Conservation (phyloP, 2,888 invertebrate genomes). For the Hemistola chrysoprasaria region DNA sequence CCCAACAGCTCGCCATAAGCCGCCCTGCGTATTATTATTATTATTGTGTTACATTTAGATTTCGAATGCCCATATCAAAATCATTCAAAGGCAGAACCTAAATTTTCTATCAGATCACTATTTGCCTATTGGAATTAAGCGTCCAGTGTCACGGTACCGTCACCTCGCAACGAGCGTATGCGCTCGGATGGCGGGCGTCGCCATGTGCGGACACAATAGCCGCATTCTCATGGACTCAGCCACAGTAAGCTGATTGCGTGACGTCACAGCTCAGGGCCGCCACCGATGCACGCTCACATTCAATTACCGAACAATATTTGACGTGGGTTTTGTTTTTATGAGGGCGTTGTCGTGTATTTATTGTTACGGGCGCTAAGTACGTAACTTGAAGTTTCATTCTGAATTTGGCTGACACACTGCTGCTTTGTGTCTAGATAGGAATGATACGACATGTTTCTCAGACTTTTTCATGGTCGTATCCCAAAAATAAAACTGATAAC, state of each 20-base stretch:
- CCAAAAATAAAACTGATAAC: no score
- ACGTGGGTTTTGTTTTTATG: slow-evolving; percentile 9
- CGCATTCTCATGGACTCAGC: slow-evolving; percentile 79
- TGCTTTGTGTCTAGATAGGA: no score
- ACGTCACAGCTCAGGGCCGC: slow-evolving; percentile 61
- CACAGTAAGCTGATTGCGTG: slow-evolving; percentile 81
- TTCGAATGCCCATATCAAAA: no score
- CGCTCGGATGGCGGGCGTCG: slow-evolving; percentile 34
- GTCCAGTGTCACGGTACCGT: slow-evolving; percentile 2
- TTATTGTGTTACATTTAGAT: no score
- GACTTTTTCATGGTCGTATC: no score
- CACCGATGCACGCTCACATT: slow-evolving; percentile 42
- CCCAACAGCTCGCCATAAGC: no score
- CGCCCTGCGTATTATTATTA: no score
- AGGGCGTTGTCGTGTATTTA: not conserved
- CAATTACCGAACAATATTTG: slow-evolving; percentile 36
- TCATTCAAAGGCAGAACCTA: no score
- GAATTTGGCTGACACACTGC: no score
- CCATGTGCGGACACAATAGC: slow-evolving; percentile 79
- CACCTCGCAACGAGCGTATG: slow-evolving; percentile 55
- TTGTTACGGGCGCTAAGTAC: no score
- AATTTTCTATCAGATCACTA: slow-evolving; percentile 6
- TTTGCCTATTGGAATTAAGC: slow-evolving; percentile 9
- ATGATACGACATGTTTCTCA: no score
- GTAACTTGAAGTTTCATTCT: no score